Evolutionary conservation across 2,113 vertebrate genomes (phyloP).

Genomic region (Pseudonaja textilis): DNA sequence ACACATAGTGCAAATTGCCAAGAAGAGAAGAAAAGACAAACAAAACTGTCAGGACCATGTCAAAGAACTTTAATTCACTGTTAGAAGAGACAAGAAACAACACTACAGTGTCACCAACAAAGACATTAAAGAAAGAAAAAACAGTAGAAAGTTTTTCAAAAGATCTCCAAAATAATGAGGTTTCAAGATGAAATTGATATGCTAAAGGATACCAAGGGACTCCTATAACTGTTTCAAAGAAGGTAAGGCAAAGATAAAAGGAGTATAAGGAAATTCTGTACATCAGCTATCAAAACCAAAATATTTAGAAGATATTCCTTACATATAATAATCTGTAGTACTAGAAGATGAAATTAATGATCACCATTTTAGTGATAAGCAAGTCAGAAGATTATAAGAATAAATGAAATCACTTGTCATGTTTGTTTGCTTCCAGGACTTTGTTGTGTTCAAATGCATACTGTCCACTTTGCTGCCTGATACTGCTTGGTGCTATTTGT

Average conservation of each 20-base stretch:
- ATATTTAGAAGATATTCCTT: not conserved
- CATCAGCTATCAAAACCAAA: not conserved
- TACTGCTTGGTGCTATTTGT: not conserved
- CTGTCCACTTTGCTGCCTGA: not conserved
- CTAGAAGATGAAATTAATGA: not conserved
- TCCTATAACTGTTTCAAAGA: not conserved
- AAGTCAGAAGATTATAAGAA: not conserved
- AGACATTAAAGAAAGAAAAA: not conserved
- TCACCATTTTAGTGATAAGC: not conserved
- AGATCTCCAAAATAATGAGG: not conserved
- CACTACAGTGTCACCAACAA: not conserved
- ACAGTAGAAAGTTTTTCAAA: not conserved
- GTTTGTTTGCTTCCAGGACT: not conserved
- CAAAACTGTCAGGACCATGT: not conserved
- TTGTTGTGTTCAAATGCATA: not conserved
- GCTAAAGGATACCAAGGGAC: not conserved
- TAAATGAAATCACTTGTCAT: not conserved
- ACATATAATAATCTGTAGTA: not conserved
- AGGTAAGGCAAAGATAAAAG: not conserved
- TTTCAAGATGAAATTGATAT: not conserved
- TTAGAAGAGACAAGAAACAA: not conserved
- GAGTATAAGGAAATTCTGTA: not conserved
- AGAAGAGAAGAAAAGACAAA: not conserved
- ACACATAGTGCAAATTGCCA: not conserved
- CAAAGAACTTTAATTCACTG: not conserved